phyloP scores from a whole-genome alignment of 1,140 invertebrate genomes.

The Lasaia peninsularis region DNA sequence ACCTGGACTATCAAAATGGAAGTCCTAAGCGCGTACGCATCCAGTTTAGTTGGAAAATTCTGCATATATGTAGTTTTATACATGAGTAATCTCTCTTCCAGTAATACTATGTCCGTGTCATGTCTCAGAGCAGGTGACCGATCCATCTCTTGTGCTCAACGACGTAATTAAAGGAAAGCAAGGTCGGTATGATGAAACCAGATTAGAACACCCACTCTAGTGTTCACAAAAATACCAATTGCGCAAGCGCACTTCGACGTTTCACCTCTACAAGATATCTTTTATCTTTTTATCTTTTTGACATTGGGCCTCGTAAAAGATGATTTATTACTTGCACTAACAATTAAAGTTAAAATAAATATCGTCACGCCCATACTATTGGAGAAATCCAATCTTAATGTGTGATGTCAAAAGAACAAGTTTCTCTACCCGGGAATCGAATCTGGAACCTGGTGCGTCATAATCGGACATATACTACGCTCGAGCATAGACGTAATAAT shows the following conservation, averaged over 20 bases:
- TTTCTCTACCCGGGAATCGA: no score
- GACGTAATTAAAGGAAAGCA: constrained; percentile 68
- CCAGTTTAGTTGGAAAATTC: no score
- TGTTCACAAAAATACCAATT: constrained; percentile 46
- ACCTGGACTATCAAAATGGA: no score
- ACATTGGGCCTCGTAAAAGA: constrained; percentile 4
- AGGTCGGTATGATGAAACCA: constrained; percentile 60
- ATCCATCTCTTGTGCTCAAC: constrained; percentile 63
- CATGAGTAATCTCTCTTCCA: constrained; percentile 15
- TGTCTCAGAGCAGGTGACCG: constrained; percentile 56
- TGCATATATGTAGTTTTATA: no score
- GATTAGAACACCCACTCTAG: constrained; percentile 50
- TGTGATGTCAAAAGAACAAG: no score
- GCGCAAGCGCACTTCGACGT: constrained; percentile 28
- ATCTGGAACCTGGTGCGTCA: no score
- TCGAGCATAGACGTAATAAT: no score
- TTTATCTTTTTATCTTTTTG: constrained; percentile 9
- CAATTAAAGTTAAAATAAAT: no score
- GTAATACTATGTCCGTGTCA: constrained; percentile 8
- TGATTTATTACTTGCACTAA: neutral
- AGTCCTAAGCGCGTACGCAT: no score
- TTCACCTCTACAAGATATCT: constrained; percentile 27
- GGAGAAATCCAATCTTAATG: no score
- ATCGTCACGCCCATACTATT: no score
- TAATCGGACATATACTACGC: no score